Conservation (phyloP, 1,140 invertebrate genomes). For the Caenorhabditis brenneri region DNA sequence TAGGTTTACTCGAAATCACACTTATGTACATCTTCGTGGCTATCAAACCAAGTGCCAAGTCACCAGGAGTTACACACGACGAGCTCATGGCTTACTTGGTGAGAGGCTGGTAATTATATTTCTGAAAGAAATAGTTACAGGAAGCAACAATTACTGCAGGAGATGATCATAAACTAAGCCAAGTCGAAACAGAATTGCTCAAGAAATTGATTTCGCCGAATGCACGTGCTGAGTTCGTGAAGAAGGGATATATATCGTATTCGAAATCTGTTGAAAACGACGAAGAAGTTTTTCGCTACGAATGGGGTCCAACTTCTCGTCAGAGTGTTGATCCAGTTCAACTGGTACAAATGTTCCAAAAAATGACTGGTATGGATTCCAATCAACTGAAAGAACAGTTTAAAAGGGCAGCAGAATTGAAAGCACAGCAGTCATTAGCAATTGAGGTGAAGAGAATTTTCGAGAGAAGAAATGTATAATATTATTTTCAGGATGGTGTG, state of each 20-base stretch:
- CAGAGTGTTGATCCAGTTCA: neutral
- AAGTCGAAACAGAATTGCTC: neutral
- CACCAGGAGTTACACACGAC: neutral
- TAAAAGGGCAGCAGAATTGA: neutral
- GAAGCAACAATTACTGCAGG: neutral
- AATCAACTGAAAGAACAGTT: neutral
- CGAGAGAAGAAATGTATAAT: no score
- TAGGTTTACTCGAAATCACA: neutral
- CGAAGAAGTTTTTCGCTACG: constrained; percentile 9
- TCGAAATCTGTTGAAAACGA: neutral
- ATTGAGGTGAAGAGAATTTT: no score
- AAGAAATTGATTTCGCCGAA: neutral
- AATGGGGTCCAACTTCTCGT: neutral
- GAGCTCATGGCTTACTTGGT: constrained; percentile 6
- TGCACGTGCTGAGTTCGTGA: neutral
- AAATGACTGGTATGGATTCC: neutral
- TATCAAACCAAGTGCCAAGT: neutral
- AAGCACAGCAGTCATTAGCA: neutral
- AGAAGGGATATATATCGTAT: neutral
- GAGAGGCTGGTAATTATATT: neutral
- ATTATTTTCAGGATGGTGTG: neutral
- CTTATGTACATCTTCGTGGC: constrained; percentile 12
- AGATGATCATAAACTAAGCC: neutral
- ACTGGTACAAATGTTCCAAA: neutral
- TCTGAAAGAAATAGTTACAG: neutral